phyloP scores from a whole-genome alignment of 2,888 invertebrate species.

The Acleris holmiana region DNA sequence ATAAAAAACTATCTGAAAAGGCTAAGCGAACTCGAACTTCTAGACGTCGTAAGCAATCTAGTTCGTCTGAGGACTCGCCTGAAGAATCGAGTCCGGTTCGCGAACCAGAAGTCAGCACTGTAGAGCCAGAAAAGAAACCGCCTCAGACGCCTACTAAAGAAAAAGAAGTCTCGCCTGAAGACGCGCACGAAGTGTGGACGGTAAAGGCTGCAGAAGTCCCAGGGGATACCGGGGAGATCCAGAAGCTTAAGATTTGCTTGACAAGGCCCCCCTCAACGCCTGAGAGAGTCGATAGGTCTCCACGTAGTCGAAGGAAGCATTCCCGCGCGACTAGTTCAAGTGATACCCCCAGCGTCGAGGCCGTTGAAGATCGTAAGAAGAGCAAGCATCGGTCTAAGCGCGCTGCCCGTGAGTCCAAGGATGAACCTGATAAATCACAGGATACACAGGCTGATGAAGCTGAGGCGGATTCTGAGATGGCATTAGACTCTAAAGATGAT shows the following conservation, averaged over 20 bases:
- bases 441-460: conserved; percentile 63
- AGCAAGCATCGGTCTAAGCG: conserved; percentile 69
- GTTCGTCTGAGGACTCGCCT: conserved; percentile 80
- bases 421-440: conserved; percentile 61
- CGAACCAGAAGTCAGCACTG: conserved; percentile 49
- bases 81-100: conserved; percentile 65
- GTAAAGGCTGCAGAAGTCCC: conserved; percentile 79
- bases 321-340: conserved; percentile 78
- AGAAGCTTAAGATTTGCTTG: conserved; percentile 86
- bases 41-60: conserved; percentile 82
- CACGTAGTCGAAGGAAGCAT: conserved; percentile 79
- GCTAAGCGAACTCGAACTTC: conserved; percentile 79
- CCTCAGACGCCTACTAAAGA: conserved; percentile 63
- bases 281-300: conserved; percentile 79
- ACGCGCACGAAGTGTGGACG: conserved; percentile 79
- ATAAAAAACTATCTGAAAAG: conserved; percentile 84
- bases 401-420: conserved; percentile 64
- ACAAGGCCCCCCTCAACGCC: conserved; percentile 84
- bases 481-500: conserved; percentile 48
- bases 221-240: conserved; percentile 83
- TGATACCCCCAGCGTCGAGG: conserved; percentile 74
- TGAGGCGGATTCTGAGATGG: conserved; percentile 43
- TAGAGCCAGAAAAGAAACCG: conserved; percentile 56
- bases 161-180: conserved; percentile 58
- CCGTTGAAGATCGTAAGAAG: conserved; percentile 75